Base-by-base conservation (phyloP, 2,113 vertebrate genomes). In the Scartelaos histophorus region DNA sequence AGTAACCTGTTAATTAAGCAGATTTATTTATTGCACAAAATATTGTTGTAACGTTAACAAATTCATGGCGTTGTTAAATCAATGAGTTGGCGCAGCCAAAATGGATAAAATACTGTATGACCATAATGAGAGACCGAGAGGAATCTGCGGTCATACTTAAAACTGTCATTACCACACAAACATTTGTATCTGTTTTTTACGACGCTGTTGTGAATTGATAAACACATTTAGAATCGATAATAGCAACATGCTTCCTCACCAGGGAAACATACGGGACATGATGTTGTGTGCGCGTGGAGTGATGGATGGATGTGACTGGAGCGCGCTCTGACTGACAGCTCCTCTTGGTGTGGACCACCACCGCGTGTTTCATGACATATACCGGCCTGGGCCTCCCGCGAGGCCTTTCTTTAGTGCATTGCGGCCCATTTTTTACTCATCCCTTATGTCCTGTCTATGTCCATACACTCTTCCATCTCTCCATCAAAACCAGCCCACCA, bases 261-360 rank as follows among this genome's bases (percentile, higher is more conserved):
- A 70, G 34, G 60, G 64, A 68, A 73, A 45, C 66, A 60, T 62
- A 71, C 19, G 73, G 78, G 71, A 56, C 70, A 16, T 74, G 77
- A 75, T 78, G 49, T 69, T 66, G 62, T 78, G 56, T 69, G 68
- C 51, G 75, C 13, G 57, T 1, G 12, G 2, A 34, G 9, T 88
- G 83, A 90, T 85, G 88, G 89, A 87, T 89, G 79, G 80, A 79
- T 13, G 61, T 58, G 68, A 24, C 67, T 17, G 76, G 3, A 54
- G 67, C 46, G 19, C n/a, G 56, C 51, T 80, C 65, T 87, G 82
- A 90, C 74, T 88, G 91, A 91, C 88, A 83, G 83, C 74, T 61
- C 70, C 74, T 67, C 80, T 77, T 46, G 47, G 34, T 45, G 38
- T 65, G 74, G 82, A 84, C 84, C 84, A 84, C 80, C 75, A 60